Conservation (phyloP, 1,140 invertebrate genomes). For the Lutraria rhynchaena region DNA sequence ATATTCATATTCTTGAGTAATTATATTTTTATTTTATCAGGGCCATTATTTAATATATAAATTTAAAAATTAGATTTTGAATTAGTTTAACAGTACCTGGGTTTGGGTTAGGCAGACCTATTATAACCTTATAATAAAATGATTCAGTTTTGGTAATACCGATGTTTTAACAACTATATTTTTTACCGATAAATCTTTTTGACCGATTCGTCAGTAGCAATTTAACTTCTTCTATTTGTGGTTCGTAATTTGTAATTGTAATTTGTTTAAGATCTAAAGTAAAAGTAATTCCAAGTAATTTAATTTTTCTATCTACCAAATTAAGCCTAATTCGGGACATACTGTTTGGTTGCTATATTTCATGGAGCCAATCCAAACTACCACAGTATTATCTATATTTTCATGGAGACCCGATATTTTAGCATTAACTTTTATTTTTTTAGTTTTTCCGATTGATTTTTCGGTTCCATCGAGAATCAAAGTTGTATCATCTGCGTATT, state of each 20-base stretch:
- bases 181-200: not conserved
- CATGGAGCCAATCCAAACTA: no score
- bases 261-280: not conserved
- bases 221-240: slow-evolving; percentile 20
- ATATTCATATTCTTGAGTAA: no score
- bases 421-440: no score
- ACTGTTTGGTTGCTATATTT: not conserved
- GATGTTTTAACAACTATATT: slow-evolving; percentile 9
- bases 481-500: no score
- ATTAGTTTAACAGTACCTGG: not conserved
- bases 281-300: slow-evolving; percentile 2
- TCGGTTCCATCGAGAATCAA: no score
- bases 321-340: slow-evolving; percentile 2
- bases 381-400: no score
- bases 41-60: not conserved
- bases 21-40: slow-evolving; percentile 23
- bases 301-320: not conserved
- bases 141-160: no score
- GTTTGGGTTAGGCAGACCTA: not conserved
- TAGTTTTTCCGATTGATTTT: no score
- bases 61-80: slow-evolving; percentile 18
- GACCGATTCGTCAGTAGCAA: not conserved
- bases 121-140: not conserved
- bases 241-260: not conserved
- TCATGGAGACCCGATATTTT: no score